Conservation (phyloP, 2,797 vertebrate genomes). For the Cirrhinus mrigala region DNA sequence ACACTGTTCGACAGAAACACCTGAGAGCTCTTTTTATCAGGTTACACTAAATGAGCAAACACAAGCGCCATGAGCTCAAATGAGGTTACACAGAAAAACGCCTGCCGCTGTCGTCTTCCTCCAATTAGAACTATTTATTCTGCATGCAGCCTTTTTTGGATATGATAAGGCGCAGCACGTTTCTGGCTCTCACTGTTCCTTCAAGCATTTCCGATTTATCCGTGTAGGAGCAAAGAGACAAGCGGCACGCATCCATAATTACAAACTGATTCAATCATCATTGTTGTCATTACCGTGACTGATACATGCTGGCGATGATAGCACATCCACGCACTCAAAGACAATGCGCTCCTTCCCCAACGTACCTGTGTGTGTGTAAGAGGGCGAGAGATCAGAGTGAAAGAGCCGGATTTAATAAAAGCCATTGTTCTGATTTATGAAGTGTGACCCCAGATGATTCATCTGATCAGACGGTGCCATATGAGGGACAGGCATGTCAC, state of each 20-base stretch:
- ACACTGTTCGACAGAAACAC: constrained; percentile 1
- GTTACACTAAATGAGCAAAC: constrained; percentile 50
- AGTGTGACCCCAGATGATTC: constrained; percentile 46
- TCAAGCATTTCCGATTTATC: constrained; percentile 69
- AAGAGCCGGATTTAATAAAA: constrained; percentile 43
- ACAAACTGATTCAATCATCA: constrained; percentile 75
- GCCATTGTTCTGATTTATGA: constrained; percentile 57
- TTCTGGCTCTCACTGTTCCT: constrained; percentile 49
- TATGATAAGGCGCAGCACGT: constrained; percentile 46
- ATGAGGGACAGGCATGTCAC: constrained; percentile 34
- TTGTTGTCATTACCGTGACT: constrained; percentile 65
- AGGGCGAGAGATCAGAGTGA: constrained; percentile 20
- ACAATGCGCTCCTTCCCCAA: constrained; percentile 7
- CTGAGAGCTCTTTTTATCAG: constrained; percentile 49
- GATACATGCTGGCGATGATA: constrained; percentile 44
- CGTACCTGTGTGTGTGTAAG: constrained; percentile 35
- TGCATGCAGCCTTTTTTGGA: constrained; percentile 43
- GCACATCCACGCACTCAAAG: constrained; percentile 35
- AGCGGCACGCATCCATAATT: constrained; percentile 73
- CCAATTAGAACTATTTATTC: constrained; percentile 61
- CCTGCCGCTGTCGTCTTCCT: constrained; percentile 25
- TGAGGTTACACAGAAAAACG: constrained; percentile 46
- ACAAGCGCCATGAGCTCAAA: constrained; percentile 21
- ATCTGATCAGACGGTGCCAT: constrained; percentile 25
- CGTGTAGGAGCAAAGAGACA: constrained; percentile 75